phyloP scores from a whole-genome alignment of 2,113 vertebrate genomes.

The Microcebus lehilahytsara region DNA sequence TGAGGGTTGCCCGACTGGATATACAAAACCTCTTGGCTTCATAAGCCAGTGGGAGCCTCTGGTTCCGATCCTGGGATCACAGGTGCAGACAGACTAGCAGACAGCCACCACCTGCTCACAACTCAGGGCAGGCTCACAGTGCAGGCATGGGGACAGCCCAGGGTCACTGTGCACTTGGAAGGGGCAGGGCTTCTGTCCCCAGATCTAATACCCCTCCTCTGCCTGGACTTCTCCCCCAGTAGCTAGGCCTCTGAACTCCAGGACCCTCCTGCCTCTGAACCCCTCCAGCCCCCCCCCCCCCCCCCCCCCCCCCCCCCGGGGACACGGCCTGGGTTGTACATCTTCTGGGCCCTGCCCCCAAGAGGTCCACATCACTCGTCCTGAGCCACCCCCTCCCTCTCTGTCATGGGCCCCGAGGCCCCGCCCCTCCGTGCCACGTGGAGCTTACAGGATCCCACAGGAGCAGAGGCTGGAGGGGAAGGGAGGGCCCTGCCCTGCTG shows the following conservation, averaged over 20 bases:
- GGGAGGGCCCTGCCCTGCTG: too few species aligned
- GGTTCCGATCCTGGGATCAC: background rate
- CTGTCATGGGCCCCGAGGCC: background rate
- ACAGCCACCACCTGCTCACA: background rate
- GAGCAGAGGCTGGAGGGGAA: background rate
- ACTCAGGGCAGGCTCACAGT: background rate
- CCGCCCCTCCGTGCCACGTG: background rate
- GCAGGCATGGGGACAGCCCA: background rate
- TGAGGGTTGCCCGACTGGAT: background rate
- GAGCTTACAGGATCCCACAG: background rate
- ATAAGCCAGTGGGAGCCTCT: background rate
- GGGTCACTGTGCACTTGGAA: background rate
- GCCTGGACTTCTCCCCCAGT: background rate
- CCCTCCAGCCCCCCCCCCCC: too few species aligned
- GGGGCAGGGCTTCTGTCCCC: background rate
- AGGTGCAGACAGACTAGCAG: background rate
- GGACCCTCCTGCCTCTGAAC: background rate
- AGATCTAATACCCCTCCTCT: background rate
- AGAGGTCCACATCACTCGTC: too few species aligned
- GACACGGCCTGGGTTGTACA: too few species aligned
- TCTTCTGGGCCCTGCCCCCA: background rate
- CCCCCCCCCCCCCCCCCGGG: too few species aligned
- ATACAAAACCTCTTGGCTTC: slow-evolving; percentile 22
- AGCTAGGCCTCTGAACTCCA: background rate
- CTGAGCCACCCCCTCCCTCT: background rate